Percentiles rank a stretch among this genome's conserved stretches.
Conservation (phyloP, 2,888 invertebrate genomes). For the Hypomecis punctinalis region DNA sequence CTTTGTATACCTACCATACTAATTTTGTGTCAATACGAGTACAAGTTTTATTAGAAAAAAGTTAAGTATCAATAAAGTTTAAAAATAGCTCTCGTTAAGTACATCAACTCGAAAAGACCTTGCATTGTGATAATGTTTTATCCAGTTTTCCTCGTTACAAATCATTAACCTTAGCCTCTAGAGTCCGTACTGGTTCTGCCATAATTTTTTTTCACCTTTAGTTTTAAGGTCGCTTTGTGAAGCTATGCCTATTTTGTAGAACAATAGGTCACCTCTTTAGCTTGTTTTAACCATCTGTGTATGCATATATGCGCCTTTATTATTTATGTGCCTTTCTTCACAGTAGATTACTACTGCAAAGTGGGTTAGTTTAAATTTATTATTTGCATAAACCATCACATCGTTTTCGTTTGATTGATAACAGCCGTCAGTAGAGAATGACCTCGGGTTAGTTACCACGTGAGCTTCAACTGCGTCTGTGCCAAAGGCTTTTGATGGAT, state of each 20-base stretch:
- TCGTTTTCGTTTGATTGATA: slow-evolving; percentile 23
- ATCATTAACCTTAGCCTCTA: slow-evolving; percentile 24
- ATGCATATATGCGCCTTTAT: not conserved
- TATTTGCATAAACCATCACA: slow-evolving; percentile 23
- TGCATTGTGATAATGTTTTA: slow-evolving; percentile 19
- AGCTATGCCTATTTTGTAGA: not conserved
- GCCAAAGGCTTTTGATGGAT: slow-evolving; percentile 6
- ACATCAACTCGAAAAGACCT: slow-evolving; percentile 3
- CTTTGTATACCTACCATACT: too few species aligned
- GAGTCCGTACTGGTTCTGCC: slow-evolving; percentile 2
- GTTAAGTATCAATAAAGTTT: not conserved
- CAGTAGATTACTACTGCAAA: not conserved
- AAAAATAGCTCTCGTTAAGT: not conserved
- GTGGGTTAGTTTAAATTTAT: slow-evolving; percentile 7
- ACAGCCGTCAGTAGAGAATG: slow-evolving; percentile 7
- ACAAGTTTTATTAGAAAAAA: too few species aligned
- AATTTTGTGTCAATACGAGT: too few species aligned
- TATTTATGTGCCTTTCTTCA: not conserved
- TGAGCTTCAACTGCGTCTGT: slow-evolving; percentile 5
- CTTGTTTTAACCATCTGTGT: not conserved
- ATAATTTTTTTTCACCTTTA: slow-evolving; percentile 28
- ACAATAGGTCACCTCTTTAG: not conserved
- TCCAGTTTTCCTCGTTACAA: slow-evolving; percentile 15
- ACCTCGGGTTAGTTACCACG: slow-evolving; percentile 1
- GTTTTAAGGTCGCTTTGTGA: slow-evolving; percentile 11